Percentiles rank a stretch among this genome's conserved stretches.
Conservation (phyloP, 2,113 vertebrate genomes). For the Neolamprologus brichardi region DNA sequence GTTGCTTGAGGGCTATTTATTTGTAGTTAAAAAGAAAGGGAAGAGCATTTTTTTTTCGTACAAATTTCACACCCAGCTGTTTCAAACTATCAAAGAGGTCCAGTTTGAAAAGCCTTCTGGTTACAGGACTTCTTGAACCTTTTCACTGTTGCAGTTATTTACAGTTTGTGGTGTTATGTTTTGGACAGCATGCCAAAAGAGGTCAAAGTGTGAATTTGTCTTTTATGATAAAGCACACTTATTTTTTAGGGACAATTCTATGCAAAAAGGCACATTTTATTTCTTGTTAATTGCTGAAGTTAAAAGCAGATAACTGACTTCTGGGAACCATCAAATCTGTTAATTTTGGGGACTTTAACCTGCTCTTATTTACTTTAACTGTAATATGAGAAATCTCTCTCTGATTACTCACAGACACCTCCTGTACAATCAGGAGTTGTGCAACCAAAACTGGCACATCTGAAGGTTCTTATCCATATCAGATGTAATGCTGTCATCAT, state of each 20-base stretch:
- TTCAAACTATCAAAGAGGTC: background rate
- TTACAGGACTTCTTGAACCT: background rate
- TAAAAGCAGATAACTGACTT: background rate
- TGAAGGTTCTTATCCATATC: background rate
- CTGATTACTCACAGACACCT: background rate
- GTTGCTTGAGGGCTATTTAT: slow-evolving; percentile 13
- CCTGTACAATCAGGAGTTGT: background rate
- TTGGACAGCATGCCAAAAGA: background rate
- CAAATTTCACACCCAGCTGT: background rate
- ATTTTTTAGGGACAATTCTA: background rate
- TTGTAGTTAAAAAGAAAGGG: background rate
- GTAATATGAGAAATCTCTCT: background rate
- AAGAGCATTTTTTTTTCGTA: background rate
- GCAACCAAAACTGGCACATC: background rate
- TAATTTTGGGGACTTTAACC: background rate
- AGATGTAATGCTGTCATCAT: background rate
- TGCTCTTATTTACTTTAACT: background rate
- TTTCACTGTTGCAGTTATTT: background rate
- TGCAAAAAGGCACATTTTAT: background rate
- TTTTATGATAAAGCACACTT: background rate
- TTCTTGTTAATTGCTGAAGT: background rate
- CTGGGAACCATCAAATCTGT: background rate
- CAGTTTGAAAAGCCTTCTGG: background rate
- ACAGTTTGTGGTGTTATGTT: background rate
- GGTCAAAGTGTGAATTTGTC: background rate